Evolutionary conservation across 2,797 vertebrate genomes (phyloP), one percentile per base, ranked within the genome.

Genomic region (Huso huso): DNA sequence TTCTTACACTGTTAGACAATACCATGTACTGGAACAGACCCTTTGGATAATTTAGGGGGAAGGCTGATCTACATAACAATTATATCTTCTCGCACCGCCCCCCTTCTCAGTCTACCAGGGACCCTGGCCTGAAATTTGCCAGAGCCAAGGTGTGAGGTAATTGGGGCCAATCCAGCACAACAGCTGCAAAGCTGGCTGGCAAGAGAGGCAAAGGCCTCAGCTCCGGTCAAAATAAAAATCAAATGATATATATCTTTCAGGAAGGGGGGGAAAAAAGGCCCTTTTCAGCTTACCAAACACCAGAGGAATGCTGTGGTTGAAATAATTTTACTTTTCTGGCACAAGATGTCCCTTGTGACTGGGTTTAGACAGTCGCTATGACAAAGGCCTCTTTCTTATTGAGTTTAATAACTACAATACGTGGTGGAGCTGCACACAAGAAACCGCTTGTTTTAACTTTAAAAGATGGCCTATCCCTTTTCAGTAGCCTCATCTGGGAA

Each of bases 371-470:
- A 81, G 79, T 73, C 72, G 78, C 73, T 63, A n/a, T 75, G 87
- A 92, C 90, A 92, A 93, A 91, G 87, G 83, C 83, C 79, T 78
- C 89, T 90, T 94, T 92, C 92, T 92, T 88, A 83, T 51, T 72
- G 74, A 79, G 71, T 80, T 84, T 86, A 86, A 88, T 83, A 81
- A 84, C 79, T 81, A 84, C 85, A 75, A 77, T 78, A 70, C 73
- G 65, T 70, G 51, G 62, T 11, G 15, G 74, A 82, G 78, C 73
- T 60, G 59, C 77, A 78, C 79, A 84, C 81, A 86, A 85, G 81
- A 73, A 81, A 78, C 69, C 65, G 68, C 77, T 86, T 87, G 81
- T 86, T 83, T 71, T 48, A 62, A 18, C 61, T 62, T 55, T 55
- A 55, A 55, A 55, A 71, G 66, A 70, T 18, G 48, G 73, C 66